Evolutionary conservation across 2,113 vertebrate genomes (phyloP).

Genomic region (Aix galericulata): DNA sequence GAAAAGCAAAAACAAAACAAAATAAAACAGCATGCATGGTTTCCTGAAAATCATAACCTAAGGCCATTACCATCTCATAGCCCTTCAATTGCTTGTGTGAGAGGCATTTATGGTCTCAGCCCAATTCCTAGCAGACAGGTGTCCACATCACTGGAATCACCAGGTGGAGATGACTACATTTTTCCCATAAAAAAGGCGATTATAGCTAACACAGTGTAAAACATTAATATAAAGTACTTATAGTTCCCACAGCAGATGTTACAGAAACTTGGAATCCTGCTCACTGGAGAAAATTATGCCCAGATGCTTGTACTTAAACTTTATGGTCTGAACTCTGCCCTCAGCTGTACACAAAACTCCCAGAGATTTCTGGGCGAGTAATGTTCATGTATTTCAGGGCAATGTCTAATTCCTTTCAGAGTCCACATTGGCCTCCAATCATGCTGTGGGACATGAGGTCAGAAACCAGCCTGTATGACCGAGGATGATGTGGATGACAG

Average conservation of each 20-base stretch:
- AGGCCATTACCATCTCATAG: neutral
- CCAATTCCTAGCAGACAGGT: slow-evolving; percentile 54
- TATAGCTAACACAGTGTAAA: slow-evolving; percentile 67
- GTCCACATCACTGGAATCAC: slow-evolving; percentile 31
- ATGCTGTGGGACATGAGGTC: neutral
- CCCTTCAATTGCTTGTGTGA: neutral
- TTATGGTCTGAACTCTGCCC: slow-evolving; percentile 54
- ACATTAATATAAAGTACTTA: slow-evolving; percentile 69
- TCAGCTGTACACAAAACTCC: slow-evolving; percentile 38
- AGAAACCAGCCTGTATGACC: neutral
- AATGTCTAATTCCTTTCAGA: neutral
- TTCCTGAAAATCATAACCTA: slow-evolving; percentile 34
- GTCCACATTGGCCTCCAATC: neutral
- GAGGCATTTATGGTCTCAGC: neutral
- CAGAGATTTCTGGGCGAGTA: slow-evolving; percentile 23
- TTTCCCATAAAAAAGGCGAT: slow-evolving; percentile 68
- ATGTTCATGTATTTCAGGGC: neutral
- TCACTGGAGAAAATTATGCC: slow-evolving; percentile 69
- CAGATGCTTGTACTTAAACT: slow-evolving; percentile 70
- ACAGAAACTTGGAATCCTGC: slow-evolving; percentile 67
- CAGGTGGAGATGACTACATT: slow-evolving; percentile 67
- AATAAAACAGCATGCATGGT: neutral
- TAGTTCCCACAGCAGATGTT: slow-evolving; percentile 72
- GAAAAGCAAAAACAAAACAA: neutral
- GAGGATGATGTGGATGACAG: neutral